A percentile compares a stretch with the other conserved stretches of the same genome.
phyloP scores from a whole-genome alignment of 2,888 invertebrate genomes.

The Hyppa rectilinea region DNA sequence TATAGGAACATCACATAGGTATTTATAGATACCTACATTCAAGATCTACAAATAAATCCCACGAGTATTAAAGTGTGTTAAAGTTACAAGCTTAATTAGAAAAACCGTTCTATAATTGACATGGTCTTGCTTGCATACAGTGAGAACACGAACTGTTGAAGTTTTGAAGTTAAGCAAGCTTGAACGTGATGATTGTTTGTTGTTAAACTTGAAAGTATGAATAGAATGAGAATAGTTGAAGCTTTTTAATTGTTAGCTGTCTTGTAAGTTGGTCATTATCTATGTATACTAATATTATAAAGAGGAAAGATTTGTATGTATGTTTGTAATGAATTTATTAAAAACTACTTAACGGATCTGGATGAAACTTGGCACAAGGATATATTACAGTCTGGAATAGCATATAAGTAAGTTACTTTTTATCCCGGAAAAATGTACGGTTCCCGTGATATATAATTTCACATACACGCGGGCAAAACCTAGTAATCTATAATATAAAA shows the following conservation, averaged over 20 bases:
- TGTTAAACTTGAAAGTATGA: slow-evolving; percentile 10
- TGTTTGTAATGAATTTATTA: too few relatives aligned
- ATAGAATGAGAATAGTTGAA: not conserved
- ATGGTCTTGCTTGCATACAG: slow-evolving; percentile 12
- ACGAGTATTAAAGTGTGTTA: slow-evolving; percentile 50
- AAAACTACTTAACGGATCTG: too few relatives aligned
- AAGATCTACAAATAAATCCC: slow-evolving; percentile 34
- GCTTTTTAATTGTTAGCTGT: not conserved
- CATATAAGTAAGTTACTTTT: too few relatives aligned
- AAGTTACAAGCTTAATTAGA: slow-evolving; percentile 48
- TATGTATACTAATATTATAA: too few relatives aligned
- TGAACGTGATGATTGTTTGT: not conserved
- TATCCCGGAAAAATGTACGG: too few relatives aligned
- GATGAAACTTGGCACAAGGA: too few relatives aligned
- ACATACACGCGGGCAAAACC: too few relatives aligned
- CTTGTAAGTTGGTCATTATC: not conserved
- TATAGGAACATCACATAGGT: too few relatives aligned
- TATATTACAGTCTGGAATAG: too few relatives aligned
- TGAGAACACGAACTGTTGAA: slow-evolving; percentile 32
- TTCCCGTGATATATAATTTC: too few relatives aligned
- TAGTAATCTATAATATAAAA: too few relatives aligned
- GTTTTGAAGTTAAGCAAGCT: not conserved
- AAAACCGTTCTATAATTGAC: slow-evolving; percentile 45
- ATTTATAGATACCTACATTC: not conserved
- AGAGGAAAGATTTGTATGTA: too few relatives aligned